phyloP scores from a whole-genome alignment of 2,888 invertebrate genomes.

The Ormyrus pomaceus region DNA sequence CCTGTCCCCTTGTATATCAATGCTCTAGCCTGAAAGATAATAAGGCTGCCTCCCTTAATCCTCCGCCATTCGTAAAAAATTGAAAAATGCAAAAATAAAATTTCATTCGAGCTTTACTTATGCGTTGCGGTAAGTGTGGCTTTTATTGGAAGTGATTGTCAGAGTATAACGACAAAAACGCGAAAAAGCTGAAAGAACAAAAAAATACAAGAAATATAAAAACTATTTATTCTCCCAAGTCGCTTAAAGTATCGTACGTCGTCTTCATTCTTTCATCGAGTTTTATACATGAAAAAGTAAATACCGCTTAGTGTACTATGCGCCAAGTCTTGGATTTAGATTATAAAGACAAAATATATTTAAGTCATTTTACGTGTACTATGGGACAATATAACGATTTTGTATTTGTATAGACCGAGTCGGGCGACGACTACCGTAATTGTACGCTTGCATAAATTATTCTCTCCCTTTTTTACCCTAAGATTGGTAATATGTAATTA shows the following conservation, averaged over 20 bases:
- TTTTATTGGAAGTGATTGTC: constrained; percentile 36
- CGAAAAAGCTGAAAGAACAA: constrained; percentile 47
- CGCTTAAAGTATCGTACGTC: constrained; percentile 56
- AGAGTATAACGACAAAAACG: constrained; percentile 31
- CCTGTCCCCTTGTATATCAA: neutral
- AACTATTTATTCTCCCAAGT: constrained; percentile 52
- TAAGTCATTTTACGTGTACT: constrained; percentile 70
- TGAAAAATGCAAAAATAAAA: constrained; percentile 33
- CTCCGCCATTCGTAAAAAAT: constrained; percentile 9
- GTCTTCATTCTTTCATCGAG: constrained; percentile 52
- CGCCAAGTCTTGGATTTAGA: constrained; percentile 54
- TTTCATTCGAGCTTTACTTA: constrained; percentile 27
- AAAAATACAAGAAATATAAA: constrained; percentile 35
- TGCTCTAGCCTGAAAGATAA: too few species aligned
- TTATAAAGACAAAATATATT: constrained; percentile 59
- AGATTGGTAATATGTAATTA: constrained; percentile 45
- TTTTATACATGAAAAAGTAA: constrained; percentile 49
- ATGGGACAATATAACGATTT: constrained; percentile 73
- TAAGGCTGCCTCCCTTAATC: neutral
- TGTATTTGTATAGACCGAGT: constrained; percentile 70
- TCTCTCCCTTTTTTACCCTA: constrained; percentile 19
- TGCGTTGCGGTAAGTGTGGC: constrained; percentile 27
- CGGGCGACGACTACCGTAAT: constrained; percentile 40
- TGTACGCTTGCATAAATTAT: constrained; percentile 54
- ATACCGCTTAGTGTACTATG: constrained; percentile 51